These are phyloP conservation scores for Squalus acanthias DNA, from an alignment of 2,797 vertebrate genomes.

Conservation along the genomic window DNA sequence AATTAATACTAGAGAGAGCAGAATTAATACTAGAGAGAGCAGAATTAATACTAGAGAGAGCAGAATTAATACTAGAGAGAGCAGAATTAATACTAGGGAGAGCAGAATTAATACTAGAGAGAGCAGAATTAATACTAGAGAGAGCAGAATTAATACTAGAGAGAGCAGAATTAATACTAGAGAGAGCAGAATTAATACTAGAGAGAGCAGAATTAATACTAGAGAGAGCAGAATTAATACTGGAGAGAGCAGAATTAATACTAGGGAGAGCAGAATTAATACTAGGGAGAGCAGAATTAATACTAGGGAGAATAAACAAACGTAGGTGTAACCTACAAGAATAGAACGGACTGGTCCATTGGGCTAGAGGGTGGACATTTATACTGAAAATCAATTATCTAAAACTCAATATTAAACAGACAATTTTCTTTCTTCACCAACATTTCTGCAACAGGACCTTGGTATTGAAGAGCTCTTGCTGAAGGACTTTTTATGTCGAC, in stretches of 20 bases:
- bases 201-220: too few species aligned
- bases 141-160: slow-evolving; percentile 13
- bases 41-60: background rate
- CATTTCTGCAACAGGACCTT: background rate
- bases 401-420: background rate
- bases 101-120: background rate
- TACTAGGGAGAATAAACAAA: background rate
- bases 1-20: background rate
- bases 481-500: background rate
- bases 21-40: too few species aligned
- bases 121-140: background rate
- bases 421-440: background rate
- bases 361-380: too few species aligned
- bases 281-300: background rate
- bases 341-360: background rate
- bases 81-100: background rate
- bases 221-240: background rate
- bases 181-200: background rate
- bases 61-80: background rate
- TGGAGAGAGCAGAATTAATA: too few species aligned
- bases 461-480: background rate
- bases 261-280: background rate
- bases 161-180: background rate
- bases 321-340: background rate
- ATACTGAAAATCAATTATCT: background rate